Base-by-base conservation (phyloP, 2,888 invertebrate species). In the Luffia ferchaultella region DNA sequence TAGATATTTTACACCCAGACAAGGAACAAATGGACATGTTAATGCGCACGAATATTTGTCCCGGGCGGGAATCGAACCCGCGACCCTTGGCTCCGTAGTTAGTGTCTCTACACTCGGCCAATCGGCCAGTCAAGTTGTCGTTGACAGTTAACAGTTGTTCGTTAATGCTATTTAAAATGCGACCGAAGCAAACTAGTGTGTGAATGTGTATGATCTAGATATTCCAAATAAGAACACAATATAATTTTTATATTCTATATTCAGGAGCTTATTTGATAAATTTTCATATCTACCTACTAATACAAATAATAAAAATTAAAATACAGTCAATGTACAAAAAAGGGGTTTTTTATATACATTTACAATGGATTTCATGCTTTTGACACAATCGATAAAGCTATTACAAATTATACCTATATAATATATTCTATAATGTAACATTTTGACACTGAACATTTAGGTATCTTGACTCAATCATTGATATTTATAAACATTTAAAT, bases 211-310 rank as follows among this genome's bases (percentile, higher is more conserved):
- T 40, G 15, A 40, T 9, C n/a, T 30, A 12, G 12, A 30, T 30
- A 30, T 30, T 7, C 16, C 3, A 7, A 45, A 45, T 45, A 49
- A 49, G 15, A 43, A 43, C n/a, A 49, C 43, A 43, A 49, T 17
- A 41, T 49, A 49, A 53, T 56, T 45, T 55, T 48, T 58, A 62
- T 58, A 64, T 70, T 42, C 65, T 69, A 73, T 71, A 63, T 79
- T 79, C 73, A 70, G 73, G 73, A 71, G 73, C 82, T 80, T 82
- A 79, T 67, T 68, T 62, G 63, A 74, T 74, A 73, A 78, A 73
- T 80, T 82, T 49, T 78, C 45, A 76, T 82, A 68, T 67, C 75
- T 77, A 78, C 70, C 67, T 74, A 73, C 30, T 30, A 30, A 12
- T 30, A n/a, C n/a, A 30, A 30, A 30, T 30, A 12, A 30, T 30